Evolutionary conservation across 2,113 vertebrate genomes (phyloP).

Genomic region (Polyodon spathula): DNA sequence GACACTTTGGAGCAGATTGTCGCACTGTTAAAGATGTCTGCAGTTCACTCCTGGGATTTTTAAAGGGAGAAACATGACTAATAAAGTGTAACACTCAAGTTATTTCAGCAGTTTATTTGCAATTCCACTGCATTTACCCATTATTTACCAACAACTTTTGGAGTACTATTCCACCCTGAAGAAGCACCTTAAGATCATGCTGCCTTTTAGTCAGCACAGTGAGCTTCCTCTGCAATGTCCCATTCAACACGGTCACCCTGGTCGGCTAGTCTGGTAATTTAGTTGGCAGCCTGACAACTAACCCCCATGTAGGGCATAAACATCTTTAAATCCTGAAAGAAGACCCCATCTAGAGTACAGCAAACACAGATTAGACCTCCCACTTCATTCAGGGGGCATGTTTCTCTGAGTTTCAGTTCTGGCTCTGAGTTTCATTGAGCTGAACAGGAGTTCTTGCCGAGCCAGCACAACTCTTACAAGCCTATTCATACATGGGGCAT

Average conservation of each 20-base stretch:
- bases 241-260: background rate
- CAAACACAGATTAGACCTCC: background rate
- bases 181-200: background rate
- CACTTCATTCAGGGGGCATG: too few species aligned
- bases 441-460: background rate
- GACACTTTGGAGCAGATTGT: too few species aligned
- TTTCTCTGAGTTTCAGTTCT: background rate
- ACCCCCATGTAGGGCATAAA: background rate
- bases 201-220: background rate
- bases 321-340: background rate
- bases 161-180: background rate
- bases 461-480: background rate
- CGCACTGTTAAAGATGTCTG: too few species aligned
- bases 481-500: too few species aligned
- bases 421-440: too few species aligned
- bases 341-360: background rate
- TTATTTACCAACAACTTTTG: background rate
- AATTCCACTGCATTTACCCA: too few species aligned
- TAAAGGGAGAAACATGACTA: too few species aligned
- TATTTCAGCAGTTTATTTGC: too few species aligned
- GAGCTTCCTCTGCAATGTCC: background rate
- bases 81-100: too few species aligned
- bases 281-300: background rate
- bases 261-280: conserved; percentile 4
- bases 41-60: too few species aligned